A percentile compares a stretch with the other conserved stretches of the same genome.
phyloP scores from a whole-genome alignment of 2,888 invertebrate genomes.

The Andrena bucephala region DNA sequence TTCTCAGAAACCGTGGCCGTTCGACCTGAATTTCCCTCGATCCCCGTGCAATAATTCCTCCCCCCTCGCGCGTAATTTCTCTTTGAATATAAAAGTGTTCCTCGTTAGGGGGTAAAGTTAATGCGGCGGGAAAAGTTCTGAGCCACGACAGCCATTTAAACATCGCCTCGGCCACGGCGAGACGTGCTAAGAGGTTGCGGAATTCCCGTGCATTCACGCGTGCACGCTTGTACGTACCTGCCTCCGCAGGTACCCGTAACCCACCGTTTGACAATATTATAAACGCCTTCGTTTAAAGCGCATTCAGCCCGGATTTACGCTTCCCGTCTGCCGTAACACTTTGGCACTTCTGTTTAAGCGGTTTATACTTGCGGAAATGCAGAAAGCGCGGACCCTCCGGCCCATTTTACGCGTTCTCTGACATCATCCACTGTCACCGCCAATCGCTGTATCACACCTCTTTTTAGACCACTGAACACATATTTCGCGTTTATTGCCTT shows the following conservation, averaged over 20 bases:
- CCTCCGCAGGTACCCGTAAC: constrained; percentile 46
- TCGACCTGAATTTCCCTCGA: no score
- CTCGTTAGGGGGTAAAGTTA: constrained; percentile 10
- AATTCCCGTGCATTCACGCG: constrained; percentile 21
- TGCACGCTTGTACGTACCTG: background rate
- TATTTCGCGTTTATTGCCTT: background rate
- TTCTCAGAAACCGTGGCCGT: no score
- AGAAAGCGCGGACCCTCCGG: background rate
- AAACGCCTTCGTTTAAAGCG: constrained; percentile 73
- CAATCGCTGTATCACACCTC: background rate
- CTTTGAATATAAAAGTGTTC: background rate
- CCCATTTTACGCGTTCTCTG: background rate
- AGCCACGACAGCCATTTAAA: constrained; percentile 35
- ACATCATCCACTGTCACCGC: background rate
- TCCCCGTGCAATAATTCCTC: no score
- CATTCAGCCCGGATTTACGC: constrained; percentile 63
- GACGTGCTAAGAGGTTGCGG: constrained; percentile 43
- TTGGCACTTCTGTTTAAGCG: constrained; percentile 22
- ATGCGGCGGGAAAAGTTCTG: background rate
- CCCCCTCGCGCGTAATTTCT: background rate
- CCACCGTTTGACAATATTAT: constrained; percentile 71
- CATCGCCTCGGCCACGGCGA: constrained; percentile 13
- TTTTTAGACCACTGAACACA: background rate
- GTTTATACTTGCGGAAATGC: constrained; percentile 15
- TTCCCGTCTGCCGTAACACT: constrained; percentile 9